Percentiles rank a stretch among this genome's conserved stretches.
Conservation (phyloP, 37 sponge, comb jelly and placozoan species). For the Dysidea cf. avara region DNA sequence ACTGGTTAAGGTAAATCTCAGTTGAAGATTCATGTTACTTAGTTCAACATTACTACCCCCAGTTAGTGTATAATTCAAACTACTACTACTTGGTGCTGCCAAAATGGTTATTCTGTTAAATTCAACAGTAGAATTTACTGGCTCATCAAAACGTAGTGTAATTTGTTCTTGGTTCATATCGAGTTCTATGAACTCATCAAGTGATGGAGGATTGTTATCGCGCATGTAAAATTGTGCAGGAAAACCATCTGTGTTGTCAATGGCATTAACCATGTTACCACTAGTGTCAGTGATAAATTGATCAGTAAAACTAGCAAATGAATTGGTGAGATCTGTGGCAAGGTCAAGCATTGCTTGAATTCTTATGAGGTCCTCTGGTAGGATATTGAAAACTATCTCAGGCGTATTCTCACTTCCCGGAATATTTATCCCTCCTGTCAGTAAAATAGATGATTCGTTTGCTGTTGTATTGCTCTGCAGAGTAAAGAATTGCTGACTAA, state of each 20-base stretch:
- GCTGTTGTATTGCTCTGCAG: slow-evolving; percentile 49
- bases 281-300: slow-evolving; percentile 64
- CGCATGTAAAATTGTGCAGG: slow-evolving; percentile 54
- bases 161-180: slow-evolving; percentile 72
- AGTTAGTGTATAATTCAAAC: slow-evolving; percentile 48
- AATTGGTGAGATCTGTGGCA: slow-evolving; percentile 42
- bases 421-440: slow-evolving; percentile 50
- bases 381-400: slow-evolving; percentile 36
- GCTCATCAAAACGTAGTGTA: slow-evolving; percentile 70
- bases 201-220: slow-evolving; percentile 54
- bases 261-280: slow-evolving; percentile 22
- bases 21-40: slow-evolving; percentile 12
- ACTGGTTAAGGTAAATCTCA: slow-evolving; percentile 63
- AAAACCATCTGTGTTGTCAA: slow-evolving; percentile 11
- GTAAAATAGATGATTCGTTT: slow-evolving; percentile 22
- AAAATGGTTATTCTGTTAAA: slow-evolving; percentile 67
- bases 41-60: slow-evolving; percentile 43
- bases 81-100: slow-evolving; percentile 16
- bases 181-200: slow-evolving; percentile 51
- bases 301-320: slow-evolving; percentile 58
- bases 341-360: slow-evolving; percentile 70
- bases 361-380: slow-evolving; percentile 36
- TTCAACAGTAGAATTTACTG: slow-evolving; percentile 68
- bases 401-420: slow-evolving; percentile 16
- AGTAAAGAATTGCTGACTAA: slow-evolving; percentile 51